phyloP scores from a whole-genome alignment of 2,113 vertebrate species.

The Octodon degus region DNA sequence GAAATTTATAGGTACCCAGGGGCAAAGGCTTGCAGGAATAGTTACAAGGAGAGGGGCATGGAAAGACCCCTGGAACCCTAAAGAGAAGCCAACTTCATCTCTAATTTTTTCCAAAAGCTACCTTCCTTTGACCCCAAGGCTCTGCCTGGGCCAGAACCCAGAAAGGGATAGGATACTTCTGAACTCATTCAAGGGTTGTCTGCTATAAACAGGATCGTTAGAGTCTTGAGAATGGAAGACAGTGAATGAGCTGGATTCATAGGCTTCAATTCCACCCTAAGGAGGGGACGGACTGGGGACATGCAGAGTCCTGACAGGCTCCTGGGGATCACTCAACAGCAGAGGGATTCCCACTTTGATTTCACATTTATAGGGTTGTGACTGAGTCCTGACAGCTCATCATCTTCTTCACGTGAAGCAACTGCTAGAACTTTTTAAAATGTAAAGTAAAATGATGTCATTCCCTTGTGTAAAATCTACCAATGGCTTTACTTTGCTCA shows the following conservation, averaged over 20 bases:
- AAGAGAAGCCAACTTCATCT: not conserved
- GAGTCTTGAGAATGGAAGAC: slow-evolving; percentile 15
- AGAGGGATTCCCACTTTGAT: not conserved
- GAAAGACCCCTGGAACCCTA: not conserved
- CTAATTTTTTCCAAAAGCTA: slow-evolving; percentile 42
- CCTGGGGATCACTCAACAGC: not conserved
- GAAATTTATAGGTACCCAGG: slow-evolving; percentile 7
- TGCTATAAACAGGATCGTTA: not conserved
- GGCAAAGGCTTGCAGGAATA: not conserved
- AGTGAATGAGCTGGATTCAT: not conserved
- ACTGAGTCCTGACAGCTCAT: not conserved
- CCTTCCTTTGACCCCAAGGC: not conserved
- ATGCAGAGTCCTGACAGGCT: not conserved
- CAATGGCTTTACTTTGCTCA: slow-evolving; percentile 5
- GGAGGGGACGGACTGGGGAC: not conserved
- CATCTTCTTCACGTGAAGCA: not conserved
- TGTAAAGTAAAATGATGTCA: slow-evolving; percentile 7
- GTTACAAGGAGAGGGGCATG: not conserved
- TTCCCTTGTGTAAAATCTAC: not conserved
- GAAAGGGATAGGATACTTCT: not conserved
- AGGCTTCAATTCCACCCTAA: not conserved
- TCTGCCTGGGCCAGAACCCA: not conserved
- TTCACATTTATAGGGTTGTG: not conserved
- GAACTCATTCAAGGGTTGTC: not conserved
- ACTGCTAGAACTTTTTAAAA: slow-evolving; percentile 19